Evolutionary conservation across 2,797 vertebrate genomes (phyloP), one percentile per base, ranked within the genome.

Genomic region (Yasuhikotakia modesta): DNA sequence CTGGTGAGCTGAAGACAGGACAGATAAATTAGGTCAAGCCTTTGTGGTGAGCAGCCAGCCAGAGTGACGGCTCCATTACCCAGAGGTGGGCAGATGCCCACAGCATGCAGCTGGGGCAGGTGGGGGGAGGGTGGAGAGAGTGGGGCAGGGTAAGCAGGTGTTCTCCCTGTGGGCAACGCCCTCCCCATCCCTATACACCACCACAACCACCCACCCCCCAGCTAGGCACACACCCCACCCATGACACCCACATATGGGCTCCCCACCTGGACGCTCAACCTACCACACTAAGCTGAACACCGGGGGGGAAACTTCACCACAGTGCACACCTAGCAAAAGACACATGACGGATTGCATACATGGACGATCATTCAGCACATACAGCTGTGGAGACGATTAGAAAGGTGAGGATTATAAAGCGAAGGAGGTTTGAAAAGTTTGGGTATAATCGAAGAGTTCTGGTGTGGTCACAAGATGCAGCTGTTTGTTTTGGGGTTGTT

Each of bases 71-170:
- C 83, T 86, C 81, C 84, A 83, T 85, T 86, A 85, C 83, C 84
- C 84, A 85, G 86, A 87, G 84, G 86, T 87, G 83, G 83, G 83
- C 86, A 87, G 86, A 87, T 87, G 86, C 85, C 86, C 84, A 71
- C 84, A 84, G 86, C 75, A 77, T 82, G 81, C 86, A 87, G 80
- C 81, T 80, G 67, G 80, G 84, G 86, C 80, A 84, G 78, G 79
- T 80, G 83, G 83, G 75, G 80, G 70, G 78, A 72, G 67, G 65
- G 69, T 50, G 19, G 79, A 19, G 69, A 45, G 69, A 43, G 60
- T 74, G 50, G 73, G 79, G 68, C 46, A 70, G 80, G 67, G 79
- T 82, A 73, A 85, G 79, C 85, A 87, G 86, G 85, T 87, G 85
- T 87, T 87, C 81, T 85, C 86, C 83, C 86, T 78, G 73, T 86